Percentiles rank a stretch among this genome's conserved stretches.
phyloP scores from a whole-genome alignment of 2,113 vertebrate species.

The Micronisus gabar region DNA sequence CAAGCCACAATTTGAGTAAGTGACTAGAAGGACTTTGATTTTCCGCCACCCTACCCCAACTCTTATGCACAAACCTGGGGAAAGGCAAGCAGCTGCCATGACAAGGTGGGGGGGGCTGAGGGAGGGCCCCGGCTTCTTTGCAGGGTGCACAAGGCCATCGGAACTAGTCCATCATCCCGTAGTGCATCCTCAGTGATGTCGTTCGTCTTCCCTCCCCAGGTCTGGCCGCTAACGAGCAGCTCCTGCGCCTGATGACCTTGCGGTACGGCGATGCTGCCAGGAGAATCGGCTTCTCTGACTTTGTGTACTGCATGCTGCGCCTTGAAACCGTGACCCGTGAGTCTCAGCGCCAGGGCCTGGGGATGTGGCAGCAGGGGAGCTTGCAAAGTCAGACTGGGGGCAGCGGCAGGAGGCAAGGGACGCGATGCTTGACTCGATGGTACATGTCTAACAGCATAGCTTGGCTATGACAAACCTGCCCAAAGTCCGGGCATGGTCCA shows the following conservation, averaged over 20 bases:
- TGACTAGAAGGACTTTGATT: not conserved
- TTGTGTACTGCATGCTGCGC: slow-evolving; percentile 71
- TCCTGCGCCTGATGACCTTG: slow-evolving; percentile 58
- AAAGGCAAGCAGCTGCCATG: not conserved
- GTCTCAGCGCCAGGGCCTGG: not conserved
- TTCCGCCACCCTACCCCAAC: accelerated
- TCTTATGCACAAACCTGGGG: not conserved
- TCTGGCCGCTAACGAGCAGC: not conserved
- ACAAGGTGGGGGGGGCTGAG: accelerated
- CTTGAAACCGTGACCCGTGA: slow-evolving; percentile 72
- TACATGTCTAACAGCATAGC: accelerated
- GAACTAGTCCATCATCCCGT: accelerated
- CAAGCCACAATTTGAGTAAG: not conserved
- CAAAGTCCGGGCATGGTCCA: not conserved
- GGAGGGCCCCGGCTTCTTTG: not conserved
- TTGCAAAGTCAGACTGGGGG: not conserved
- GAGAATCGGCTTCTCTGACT: slow-evolving; percentile 63
- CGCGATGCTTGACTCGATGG: accelerated
- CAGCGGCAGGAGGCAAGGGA: not conserved
- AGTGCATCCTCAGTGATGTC: accelerated
- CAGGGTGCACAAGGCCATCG: not conserved
- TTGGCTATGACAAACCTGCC: not conserved
- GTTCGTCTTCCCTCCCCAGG: not conserved
- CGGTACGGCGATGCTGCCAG: not conserved
- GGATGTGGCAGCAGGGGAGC: not conserved